Evolutionary conservation across 1,140 invertebrate genomes (phyloP), one percentile per base, ranked within the genome.

Genomic region (Drosophila yakuba): DNA sequence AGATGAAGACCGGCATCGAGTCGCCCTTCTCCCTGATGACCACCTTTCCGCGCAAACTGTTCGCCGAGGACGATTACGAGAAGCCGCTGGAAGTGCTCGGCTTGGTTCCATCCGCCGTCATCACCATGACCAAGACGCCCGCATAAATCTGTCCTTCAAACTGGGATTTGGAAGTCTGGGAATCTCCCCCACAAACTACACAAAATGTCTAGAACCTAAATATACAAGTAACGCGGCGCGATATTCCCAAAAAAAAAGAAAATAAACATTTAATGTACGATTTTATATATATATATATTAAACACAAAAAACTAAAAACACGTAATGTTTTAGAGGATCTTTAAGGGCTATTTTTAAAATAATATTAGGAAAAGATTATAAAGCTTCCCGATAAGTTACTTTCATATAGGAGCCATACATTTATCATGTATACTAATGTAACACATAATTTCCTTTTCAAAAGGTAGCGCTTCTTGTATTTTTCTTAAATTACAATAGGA

Each of bases 81-180:
- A 92, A 94, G 78, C 95, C 95, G 23, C 93, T 98, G 12, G 82
- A 94, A 38, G 94, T 96, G 32, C 92, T 98, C 39, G 94, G 95
- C 72, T 93, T 98, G 56, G 95, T 95, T 38, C 97, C 97, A 1
- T 96, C 96, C n/a, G 95, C 97, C 51, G 96, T 96, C 4, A 91
- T 98, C 41, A 94, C 97, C 47, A 95, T 98, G 85, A 93, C 91
- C 23, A 92, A 91, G 71, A 51, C 72, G 23, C 20, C 76, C 17
- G 81, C 74, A 60, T 91, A 67, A 35, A 68, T 57, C 57, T 52
- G 52, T 28, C 54, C 25, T 50, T 17, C 8, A 7, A 50, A 32
- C 28, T 35, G 60, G 64, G 1, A 28, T 38, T 14, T 17, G 11
- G 4, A 28, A 17, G 25, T n/a, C n/a, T 17, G 63, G 39, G n/a